These are phyloP conservation scores for Callosobruchus maculatus DNA, from an alignment of 2,888 invertebrate genomes.

Conservation along the genomic window DNA sequence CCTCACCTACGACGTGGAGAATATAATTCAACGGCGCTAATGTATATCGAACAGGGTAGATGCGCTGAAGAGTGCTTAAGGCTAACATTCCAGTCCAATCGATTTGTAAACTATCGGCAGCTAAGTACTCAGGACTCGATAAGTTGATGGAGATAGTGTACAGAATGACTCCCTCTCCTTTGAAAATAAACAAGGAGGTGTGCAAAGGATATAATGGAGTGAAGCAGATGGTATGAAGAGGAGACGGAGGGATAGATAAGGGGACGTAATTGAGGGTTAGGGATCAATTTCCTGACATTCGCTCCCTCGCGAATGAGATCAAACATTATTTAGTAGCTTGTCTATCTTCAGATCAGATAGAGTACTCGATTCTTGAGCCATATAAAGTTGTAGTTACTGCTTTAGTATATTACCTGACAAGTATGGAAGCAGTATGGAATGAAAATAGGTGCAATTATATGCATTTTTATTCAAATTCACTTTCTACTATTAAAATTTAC, in stretches of 20 bases:
- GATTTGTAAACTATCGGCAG: not conserved
- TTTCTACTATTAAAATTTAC: no score
- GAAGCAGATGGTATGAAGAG: not conserved
- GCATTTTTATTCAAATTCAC: no score
- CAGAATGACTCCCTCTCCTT: not conserved
- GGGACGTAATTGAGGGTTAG: not conserved
- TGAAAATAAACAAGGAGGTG: not conserved
- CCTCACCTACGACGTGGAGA: no score
- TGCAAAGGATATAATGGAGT: not conserved
- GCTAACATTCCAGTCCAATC: not conserved
- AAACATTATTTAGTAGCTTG: not conserved
- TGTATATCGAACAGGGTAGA: not conserved
- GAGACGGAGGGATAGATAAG: not conserved
- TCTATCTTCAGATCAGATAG: not conserved
- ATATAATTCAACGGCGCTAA: not conserved
- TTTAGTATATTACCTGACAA: no score
- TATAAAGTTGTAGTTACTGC: no score
- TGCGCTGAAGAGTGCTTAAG: not conserved
- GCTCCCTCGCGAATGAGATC: not conserved
- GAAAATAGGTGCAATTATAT: no score
- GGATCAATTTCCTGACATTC: not conserved
- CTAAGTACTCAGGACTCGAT: not conserved
- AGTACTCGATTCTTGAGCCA: not conserved
- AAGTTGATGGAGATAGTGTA: not conserved
- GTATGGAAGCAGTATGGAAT: no score